These are phyloP conservation scores for Mungos mungo DNA, from an alignment of 2,113 vertebrate species.

Conservation along the genomic window DNA sequence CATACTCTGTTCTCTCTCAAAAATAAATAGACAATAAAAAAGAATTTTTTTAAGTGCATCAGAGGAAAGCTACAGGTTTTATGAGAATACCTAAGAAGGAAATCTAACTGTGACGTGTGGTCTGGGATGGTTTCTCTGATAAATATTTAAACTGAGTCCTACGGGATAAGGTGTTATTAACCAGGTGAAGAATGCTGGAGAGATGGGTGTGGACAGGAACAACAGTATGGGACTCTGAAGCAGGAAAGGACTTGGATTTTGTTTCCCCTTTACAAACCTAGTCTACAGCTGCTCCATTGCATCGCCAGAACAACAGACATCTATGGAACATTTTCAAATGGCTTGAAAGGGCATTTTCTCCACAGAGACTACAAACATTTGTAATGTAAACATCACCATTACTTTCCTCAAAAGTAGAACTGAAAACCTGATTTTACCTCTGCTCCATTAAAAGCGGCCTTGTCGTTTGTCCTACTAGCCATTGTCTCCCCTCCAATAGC, in stretches of 20 bases:
- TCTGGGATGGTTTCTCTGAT: background rate
- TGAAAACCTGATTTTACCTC: background rate
- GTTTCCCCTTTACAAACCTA: conserved; percentile 5
- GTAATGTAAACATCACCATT: conserved; percentile 19
- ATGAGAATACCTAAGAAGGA: background rate
- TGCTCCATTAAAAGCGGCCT: background rate
- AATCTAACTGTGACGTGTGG: background rate
- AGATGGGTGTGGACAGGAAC: background rate
- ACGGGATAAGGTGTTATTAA: background rate
- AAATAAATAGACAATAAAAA: no score
- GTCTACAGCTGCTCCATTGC: background rate
- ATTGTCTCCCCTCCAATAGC: background rate
- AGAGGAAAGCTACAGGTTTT: background rate
- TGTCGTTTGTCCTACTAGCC: background rate
- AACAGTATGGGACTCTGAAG: background rate
- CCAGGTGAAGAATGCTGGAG: background rate
- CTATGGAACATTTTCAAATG: conserved; percentile 22
- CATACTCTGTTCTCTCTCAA: no score
- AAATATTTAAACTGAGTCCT: conserved; percentile 13
- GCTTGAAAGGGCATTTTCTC: conserved; percentile 12
- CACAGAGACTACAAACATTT: background rate
- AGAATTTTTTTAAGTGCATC: background rate
- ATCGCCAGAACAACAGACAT: background rate
- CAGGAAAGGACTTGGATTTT: background rate
- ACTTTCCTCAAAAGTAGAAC: conserved; percentile 37